Base-by-base conservation (phyloP, 2,888 invertebrate genomes). In the Coremacera marginata region DNA sequence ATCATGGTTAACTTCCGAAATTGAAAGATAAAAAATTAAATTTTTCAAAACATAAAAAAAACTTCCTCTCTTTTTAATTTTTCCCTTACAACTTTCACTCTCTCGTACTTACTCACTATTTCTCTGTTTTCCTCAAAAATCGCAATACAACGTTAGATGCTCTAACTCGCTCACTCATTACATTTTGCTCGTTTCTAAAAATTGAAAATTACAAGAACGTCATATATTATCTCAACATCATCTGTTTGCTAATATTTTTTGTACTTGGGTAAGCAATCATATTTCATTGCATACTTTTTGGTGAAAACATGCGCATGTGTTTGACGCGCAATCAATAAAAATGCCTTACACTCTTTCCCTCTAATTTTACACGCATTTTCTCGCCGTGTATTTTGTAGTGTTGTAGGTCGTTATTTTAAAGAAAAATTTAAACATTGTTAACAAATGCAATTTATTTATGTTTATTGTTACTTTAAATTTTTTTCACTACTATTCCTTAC, bases 1-100 rank as follows among this genome's bases (percentile, higher is more conserved):
- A 31, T 31, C 14, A 27, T 60, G 22, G 5, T 14, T 60, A 27
- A 14, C 27, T 27, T 27, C 19, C 25, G 22, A 60, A 27, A 16
- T 11, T 2, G 2, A 22, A 60, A 27, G 27, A 27, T 4, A 27
- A 60, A 60, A 22, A 25, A 9, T 34, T 37, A 11, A 34, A 11
- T 11, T 60, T 27, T 60, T 22, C 25, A 7, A 22, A 7, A 14
- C 60, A 65, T 37, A 5, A 31, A 31, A 3, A 22, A n/a, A n/a
- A 37, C 65, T 37, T 22, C n/a, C 34, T 75, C 76, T 62, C 19
- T 77, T 51, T 73, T 71, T 62, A 49, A 25, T 60, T 70, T 65
- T 80, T 70, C 79, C 68, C 80, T 77, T 77, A 75, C 65, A 44
- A 77, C 44, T 70, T 76, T 76, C 78, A 62, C 77, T 67, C 78